These are phyloP conservation scores for Pseudococcus longispinus DNA, from an alignment of 2,888 invertebrate species.

Conservation along the genomic window DNA sequence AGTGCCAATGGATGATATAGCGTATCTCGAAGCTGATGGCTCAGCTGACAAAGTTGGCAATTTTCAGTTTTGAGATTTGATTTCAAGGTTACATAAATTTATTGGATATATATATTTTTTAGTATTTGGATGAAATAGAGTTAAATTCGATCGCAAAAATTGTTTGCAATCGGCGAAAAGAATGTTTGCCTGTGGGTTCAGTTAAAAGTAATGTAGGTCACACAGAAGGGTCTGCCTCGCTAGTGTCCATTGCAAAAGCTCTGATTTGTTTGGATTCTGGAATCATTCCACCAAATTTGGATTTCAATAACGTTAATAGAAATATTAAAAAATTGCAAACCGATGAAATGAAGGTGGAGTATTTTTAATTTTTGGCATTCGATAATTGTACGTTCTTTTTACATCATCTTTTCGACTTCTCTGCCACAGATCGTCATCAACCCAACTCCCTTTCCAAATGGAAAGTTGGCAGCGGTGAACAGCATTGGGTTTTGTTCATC, in stretches of 20 bases:
- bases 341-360: slow-evolving; percentile 69
- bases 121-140: slow-evolving; percentile 68
- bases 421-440: slow-evolving; percentile 60
- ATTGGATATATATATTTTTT: background rate
- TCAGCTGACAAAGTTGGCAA: slow-evolving; percentile 66
- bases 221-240: slow-evolving; percentile 89
- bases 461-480: slow-evolving; percentile 67
- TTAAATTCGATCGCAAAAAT: slow-evolving; percentile 90
- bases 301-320: slow-evolving; percentile 83
- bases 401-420: background rate
- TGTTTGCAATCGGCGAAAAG: slow-evolving; percentile 79
- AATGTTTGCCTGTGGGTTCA: slow-evolving; percentile 88
- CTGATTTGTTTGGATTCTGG: slow-evolving; percentile 91
- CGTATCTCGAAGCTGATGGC: slow-evolving; percentile 70
- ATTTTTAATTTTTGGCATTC: background rate
- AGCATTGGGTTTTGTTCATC: slow-evolving; percentile 69
- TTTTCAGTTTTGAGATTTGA: background rate
- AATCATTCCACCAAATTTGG: slow-evolving; percentile 87
- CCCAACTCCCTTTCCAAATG: slow-evolving; percentile 62
- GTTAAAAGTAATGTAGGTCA: slow-evolving; percentile 99
- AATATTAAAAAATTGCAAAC: slow-evolving; percentile 65
- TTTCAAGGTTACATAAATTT: background rate
- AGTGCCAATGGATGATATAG: slow-evolving; percentile 65
- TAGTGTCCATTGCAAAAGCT: slow-evolving; percentile 88
- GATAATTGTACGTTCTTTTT: background rate